Percentiles rank a stretch among this genome's conserved stretches.
Conservation (phyloP, 2,113 vertebrate genomes). For the Oenanthe melanoleuca region DNA sequence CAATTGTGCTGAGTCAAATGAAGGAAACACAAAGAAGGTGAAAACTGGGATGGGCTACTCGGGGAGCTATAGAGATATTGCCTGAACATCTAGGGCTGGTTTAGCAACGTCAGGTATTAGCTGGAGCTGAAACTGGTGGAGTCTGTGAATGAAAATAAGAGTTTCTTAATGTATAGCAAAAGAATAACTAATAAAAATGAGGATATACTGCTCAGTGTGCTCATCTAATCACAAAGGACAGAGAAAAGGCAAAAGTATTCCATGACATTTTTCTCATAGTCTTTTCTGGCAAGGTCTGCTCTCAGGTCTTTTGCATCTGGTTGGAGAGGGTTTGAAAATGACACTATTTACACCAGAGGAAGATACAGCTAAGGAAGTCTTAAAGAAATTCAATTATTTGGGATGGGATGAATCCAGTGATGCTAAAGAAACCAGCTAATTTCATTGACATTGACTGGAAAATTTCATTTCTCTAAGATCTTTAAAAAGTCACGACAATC, state of each 20-base stretch:
- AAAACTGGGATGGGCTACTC: neutral
- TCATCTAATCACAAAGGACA: neutral
- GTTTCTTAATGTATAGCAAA: neutral
- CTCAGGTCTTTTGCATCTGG: fast-evolving
- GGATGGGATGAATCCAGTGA: neutral
- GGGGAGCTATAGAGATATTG: neutral
- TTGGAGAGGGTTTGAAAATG: neutral
- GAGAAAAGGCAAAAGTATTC: neutral
- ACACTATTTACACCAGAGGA: neutral
- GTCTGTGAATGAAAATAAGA: neutral
- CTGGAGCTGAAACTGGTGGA: neutral
- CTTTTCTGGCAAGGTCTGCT: neutral
- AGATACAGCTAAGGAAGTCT: neutral
- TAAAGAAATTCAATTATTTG: neutral
- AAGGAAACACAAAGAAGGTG: neutral
- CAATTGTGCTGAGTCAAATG: neutral
- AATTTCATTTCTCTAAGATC: neutral
- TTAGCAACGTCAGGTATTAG: neutral
- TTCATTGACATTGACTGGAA: neutral
- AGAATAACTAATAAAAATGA: neutral
- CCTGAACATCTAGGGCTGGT: neutral
- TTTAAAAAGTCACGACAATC: neutral
- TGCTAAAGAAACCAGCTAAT: neutral
- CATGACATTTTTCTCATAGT: neutral
- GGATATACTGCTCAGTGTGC: neutral